A percentile compares a stretch with the other conserved stretches of the same genome.
phyloP scores from a whole-genome alignment of 2,888 invertebrate species.

The Drosophila tripunctata region DNA sequence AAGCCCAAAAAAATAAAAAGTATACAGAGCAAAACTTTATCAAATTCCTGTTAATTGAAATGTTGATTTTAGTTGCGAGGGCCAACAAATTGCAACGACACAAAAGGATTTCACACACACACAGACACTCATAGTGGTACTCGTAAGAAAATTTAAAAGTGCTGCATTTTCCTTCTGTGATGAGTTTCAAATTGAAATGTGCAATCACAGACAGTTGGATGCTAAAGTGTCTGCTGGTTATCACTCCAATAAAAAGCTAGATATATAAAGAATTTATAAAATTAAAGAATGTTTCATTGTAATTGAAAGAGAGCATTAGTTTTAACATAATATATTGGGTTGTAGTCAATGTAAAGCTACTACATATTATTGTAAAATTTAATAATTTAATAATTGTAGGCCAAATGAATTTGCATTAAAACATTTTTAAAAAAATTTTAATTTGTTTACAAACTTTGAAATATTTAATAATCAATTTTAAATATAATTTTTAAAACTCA shows the following conservation, averaged over 20 bases:
- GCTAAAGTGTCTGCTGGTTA: not conserved
- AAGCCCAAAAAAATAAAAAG: constrained; percentile 2
- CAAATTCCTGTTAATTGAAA: constrained; percentile 72
- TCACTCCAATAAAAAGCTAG: not conserved
- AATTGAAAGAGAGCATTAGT: no score
- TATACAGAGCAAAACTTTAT: constrained; percentile 46
- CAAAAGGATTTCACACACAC: constrained; percentile 14
- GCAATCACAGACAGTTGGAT: not conserved
- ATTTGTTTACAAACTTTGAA: no score
- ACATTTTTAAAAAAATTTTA: no score
- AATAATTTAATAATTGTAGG: no score
- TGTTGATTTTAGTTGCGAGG: constrained; percentile 58
- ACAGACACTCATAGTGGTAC: not conserved
- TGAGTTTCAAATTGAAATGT: constrained; percentile 5
- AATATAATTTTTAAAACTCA: no score
- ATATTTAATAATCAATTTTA: no score
- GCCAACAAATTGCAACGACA: constrained; percentile 31
- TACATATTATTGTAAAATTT: no score
- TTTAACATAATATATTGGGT: no score
- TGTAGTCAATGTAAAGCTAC: no score
- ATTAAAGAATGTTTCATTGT: no score
- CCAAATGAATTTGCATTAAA: no score
- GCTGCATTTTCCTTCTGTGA: not conserved
- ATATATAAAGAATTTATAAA: no score
- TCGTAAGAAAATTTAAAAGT: constrained; percentile 11